Evolutionary conservation across 1,140 invertebrate genomes (phyloP), one percentile per base, ranked within the genome.

Genomic region (Tribolium madens): DNA sequence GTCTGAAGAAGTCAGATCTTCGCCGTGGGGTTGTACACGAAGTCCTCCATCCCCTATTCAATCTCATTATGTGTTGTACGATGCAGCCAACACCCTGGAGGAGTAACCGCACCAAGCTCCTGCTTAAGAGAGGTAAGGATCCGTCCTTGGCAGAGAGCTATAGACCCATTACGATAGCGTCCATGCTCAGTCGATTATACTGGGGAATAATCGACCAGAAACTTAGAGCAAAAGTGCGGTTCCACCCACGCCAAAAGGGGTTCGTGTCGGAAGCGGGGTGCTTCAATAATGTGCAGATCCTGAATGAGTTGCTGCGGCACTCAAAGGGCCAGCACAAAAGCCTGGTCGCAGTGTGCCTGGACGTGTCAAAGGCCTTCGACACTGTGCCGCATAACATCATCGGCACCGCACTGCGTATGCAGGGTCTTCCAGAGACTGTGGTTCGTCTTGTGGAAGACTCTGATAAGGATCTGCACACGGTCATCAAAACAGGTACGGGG

Each of bases 301-400:
- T 82, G 1, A 31, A 68, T 50, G 47, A 76, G 36, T 2, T 76
- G 3, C 12, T 79, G 36, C n/a, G 72, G 12, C 2, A 75, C 68
- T 31, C 82, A 0, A 76, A 76, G 31, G 17, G 15, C 71, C 14
- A n/a, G 12, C 7, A 21, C 42, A n/a, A 71, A 7, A 33, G 42
- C 12, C 57, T 77, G 72, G 72, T 82, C 46, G 77, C 76, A 17
- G 79, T 80, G 31, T 78, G 75, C n/a, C 14, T 84, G 6, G 85
- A 84, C 31, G 15, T 82, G 0, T 52, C 57, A 13, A 82, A 82
- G 15, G 83, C 84, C 0, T 85, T 86, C 64, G 82, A 85, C 12
- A 80, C 80, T 0, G 80, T 84, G 1, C 77, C 80, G 1, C 83
- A 83, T 64, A 6, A 52, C 9, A 77, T 80, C 12, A 72, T 83